Conservation (phyloP, 2,888 invertebrate species). For the Pimpla rufipes region DNA sequence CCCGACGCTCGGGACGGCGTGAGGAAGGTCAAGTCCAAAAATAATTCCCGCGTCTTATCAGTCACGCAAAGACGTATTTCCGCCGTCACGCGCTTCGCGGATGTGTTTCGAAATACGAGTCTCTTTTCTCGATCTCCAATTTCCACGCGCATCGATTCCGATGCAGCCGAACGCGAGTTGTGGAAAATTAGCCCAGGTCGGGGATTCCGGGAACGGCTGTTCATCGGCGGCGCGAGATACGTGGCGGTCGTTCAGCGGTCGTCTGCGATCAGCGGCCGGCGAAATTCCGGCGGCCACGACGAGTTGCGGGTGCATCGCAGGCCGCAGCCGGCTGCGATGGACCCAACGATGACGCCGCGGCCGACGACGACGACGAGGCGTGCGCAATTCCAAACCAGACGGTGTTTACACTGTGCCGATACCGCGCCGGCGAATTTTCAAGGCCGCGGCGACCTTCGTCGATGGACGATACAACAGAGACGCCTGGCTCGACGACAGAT, state of each 20-base stretch:
- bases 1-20: not conserved
- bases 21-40: not conserved
- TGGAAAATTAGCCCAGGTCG: conserved; percentile 70
- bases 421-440: conserved; percentile 64
- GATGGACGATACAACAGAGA: conserved; percentile 32
- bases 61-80: not conserved
- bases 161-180: conserved; percentile 21
- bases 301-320: conserved; percentile 49
- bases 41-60: not conserved
- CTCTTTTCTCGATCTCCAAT: not conserved
- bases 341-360: conserved; percentile 45
- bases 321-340: conserved; percentile 60
- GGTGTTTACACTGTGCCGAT: conserved; percentile 64
- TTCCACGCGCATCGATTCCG: not conserved
- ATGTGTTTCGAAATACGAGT: not conserved
- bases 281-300: not conserved
- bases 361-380: conserved; percentile 49
- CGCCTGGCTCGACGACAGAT: conserved; percentile 27
- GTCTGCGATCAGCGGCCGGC: conserved; percentile 32
- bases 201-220: conserved; percentile 59
- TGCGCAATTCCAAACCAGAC: conserved; percentile 65
- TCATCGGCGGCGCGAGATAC: conserved; percentile 52
- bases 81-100: not conserved
- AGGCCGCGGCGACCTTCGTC: conserved; percentile 71
- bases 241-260: conserved; percentile 64